These are phyloP conservation scores for Neosalanx taihuensis DNA, from an alignment of 2,797 vertebrate genomes.

Conservation along the genomic window DNA sequence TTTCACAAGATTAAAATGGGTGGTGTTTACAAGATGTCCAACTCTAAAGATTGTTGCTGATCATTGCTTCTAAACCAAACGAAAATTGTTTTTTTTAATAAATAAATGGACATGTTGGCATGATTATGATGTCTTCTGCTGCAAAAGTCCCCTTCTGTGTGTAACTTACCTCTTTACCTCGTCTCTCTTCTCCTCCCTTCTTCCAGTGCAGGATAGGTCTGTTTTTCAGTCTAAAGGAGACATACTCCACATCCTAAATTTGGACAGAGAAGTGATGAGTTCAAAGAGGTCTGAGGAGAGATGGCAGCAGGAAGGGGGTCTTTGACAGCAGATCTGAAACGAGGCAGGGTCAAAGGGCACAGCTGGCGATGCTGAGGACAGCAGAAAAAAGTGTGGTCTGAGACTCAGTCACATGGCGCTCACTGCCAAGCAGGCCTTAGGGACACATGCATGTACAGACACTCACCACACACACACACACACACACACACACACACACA, in stretches of 20 bases:
- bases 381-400: conserved; percentile 36
- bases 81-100: too few relatives aligned
- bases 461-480: conserved; percentile 3
- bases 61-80: too few relatives aligned
- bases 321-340: conserved; percentile 73
- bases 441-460: conserved; percentile 2
- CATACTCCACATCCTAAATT: conserved; percentile 57
- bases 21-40: too few relatives aligned
- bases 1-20: too few relatives aligned
- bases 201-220: background rate
- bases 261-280: conserved; percentile 54
- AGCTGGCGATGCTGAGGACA: conserved; percentile 59
- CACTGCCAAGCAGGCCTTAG: conserved; percentile 32
- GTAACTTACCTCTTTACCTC: too few relatives aligned
- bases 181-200: too few relatives aligned
- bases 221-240: conserved; percentile 26
- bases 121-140: too few relatives aligned
- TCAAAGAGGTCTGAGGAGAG: conserved; percentile 41
- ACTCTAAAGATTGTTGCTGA: too few relatives aligned
- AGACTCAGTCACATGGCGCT: conserved; percentile 49
- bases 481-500: background rate
- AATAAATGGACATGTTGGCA: too few relatives aligned
- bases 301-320: conserved; percentile 51
- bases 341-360: conserved; percentile 72
- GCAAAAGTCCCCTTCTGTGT: too few relatives aligned